Evolutionary conservation across 1,140 invertebrate genomes (phyloP), one percentile per base, ranked within the genome.

Genomic region (Megalonaias nervosa): DNA sequence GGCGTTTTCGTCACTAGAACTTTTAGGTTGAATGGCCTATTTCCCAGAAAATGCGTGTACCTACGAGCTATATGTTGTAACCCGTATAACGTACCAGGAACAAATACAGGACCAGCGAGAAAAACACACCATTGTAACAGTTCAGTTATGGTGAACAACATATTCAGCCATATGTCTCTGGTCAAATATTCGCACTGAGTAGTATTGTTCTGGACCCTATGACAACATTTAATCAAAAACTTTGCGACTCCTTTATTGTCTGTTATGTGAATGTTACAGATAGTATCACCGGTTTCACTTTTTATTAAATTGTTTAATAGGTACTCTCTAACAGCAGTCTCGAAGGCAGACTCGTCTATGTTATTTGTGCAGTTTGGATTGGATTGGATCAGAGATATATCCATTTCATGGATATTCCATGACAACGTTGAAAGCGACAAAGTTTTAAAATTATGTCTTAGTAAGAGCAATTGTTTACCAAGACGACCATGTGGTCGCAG

Each of bases 301-400:
- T 75, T 75, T 21, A 69, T 66, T 60, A 75, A 75, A 23, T 75
- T 67, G 38, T 75, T 75, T 66, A 69, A 69, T 13, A 75, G 67
- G 4, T 69, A 67, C 26, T 75, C 74, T 14, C 74, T 21, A 19
- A 75, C 23, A 4, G 64, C 59, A 15, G 56, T 56, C 38, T 75
- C 74, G 9, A 75, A 62, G 15, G 57, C 66, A 16, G 66, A 15
- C n/a, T 69, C 58, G 9, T 66, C 15, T 13, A 70, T 58, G 15
- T 68, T 64, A 19, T 31, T 21, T 1, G 70, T n/a, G 58, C 74
- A 75, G 21, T 69, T n/a, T 5, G 55, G 31, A 17, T 66, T 66
- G 16, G 68, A 19, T 48, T 75, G 67, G 11, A 16, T 56, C 6
- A 75, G 5, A 62, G 57, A 6, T 5, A 75, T 67, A 21, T 75